Percentiles rank a stretch among this genome's conserved stretches.
phyloP scores from a whole-genome alignment of 1,140 invertebrate genomes.

The Caenorhabditis briggsae region DNA sequence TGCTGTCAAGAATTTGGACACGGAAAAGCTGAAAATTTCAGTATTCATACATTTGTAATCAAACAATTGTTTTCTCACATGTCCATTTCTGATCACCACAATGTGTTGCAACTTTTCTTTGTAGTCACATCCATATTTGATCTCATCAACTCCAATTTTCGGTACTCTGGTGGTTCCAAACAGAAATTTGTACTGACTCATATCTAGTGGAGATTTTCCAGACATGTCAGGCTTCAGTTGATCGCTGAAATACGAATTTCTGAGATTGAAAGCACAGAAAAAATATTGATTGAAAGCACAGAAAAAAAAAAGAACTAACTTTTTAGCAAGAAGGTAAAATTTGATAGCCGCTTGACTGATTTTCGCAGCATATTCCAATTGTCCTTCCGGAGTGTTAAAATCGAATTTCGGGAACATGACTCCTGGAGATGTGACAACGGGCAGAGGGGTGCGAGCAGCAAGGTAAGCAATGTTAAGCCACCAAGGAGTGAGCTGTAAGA shows the following conservation, averaged over 20 bases:
- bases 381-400: slow-evolving; percentile 67
- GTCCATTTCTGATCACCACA: slow-evolving; percentile 72
- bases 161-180: slow-evolving; percentile 76
- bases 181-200: slow-evolving; percentile 75
- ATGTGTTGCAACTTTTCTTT: slow-evolving; percentile 69
- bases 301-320: slow-evolving; percentile 62
- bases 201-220: slow-evolving; percentile 73
- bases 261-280: not conserved
- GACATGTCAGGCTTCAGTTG: slow-evolving; percentile 69
- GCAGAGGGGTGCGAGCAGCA: slow-evolving; percentile 71
- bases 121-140: slow-evolving; percentile 56
- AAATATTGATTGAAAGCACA: too few relatives aligned
- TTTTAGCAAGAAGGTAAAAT: slow-evolving; percentile 71
- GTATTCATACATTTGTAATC: not conserved
- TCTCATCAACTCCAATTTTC: slow-evolving; percentile 54
- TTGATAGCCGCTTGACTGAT: slow-evolving; percentile 71
- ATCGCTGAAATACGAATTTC: slow-evolving; percentile 67
- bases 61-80: slow-evolving; percentile 67
- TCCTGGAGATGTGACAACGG: slow-evolving; percentile 74
- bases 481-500: slow-evolving; percentile 75
- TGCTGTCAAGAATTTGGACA: slow-evolving; percentile 72
- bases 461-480: slow-evolving; percentile 76
- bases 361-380: slow-evolving; percentile 75
- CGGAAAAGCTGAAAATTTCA: slow-evolving; percentile 70
- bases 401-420: slow-evolving; percentile 73